Conservation (phyloP, 2,888 invertebrate genomes). For the Shargacucullia verbasci region DNA sequence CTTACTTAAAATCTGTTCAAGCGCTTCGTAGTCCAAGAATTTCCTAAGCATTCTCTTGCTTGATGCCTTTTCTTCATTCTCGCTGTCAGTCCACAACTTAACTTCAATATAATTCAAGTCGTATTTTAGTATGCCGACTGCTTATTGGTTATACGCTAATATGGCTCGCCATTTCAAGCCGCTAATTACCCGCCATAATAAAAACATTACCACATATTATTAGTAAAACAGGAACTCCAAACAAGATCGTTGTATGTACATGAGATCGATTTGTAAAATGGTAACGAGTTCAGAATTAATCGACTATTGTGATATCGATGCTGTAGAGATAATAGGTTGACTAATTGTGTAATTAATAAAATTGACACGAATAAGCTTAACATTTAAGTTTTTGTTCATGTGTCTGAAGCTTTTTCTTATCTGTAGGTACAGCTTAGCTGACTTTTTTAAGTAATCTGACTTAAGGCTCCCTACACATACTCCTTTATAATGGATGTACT, state of each 20-base stretch:
- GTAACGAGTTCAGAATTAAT: not conserved
- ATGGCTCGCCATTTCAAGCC: slow-evolving; percentile 56
- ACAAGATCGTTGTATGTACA: slow-evolving; percentile 1
- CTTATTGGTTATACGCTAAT: slow-evolving; percentile 63
- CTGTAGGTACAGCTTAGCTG: no score
- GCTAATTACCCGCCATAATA: slow-evolving; percentile 57
- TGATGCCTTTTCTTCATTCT: not conserved
- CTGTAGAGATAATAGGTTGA: not conserved
- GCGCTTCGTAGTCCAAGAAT: no score
- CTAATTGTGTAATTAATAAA: slow-evolving; percentile 5
- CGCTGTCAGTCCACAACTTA: slow-evolving; percentile 31
- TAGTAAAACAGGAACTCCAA: slow-evolving; percentile 29
- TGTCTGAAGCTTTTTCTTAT: no score
- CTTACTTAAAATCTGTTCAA: no score
- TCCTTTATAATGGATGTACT: no score
- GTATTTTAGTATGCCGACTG: slow-evolving; percentile 58
- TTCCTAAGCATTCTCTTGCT: no score
- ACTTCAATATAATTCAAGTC: slow-evolving; percentile 30
- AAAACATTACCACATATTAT: slow-evolving; percentile 43
- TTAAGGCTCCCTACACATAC: no score
- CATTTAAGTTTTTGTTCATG: no score
- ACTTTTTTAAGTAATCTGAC: no score
- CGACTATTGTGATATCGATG: slow-evolving; percentile 6
- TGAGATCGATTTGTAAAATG: slow-evolving; percentile 17
- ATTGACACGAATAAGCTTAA: no score